Conservation (phyloP, 2,888 invertebrate species). For the Volucella bombylans region DNA sequence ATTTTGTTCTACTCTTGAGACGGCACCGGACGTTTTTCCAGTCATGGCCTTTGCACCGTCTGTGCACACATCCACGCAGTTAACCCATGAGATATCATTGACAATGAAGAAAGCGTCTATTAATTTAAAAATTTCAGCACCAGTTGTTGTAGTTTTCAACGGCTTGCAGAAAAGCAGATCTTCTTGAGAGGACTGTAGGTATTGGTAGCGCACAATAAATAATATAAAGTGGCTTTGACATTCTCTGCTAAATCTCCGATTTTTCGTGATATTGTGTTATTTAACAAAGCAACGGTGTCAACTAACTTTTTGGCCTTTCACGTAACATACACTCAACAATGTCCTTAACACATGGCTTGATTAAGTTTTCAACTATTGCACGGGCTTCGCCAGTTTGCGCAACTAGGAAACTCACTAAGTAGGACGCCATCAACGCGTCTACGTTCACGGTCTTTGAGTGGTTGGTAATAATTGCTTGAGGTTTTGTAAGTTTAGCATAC, state of each 20-base stretch:
- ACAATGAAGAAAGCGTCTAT: conserved; percentile 1
- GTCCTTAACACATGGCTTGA: too few species aligned
- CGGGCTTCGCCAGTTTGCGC: too few species aligned
- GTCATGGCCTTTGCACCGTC: neutral
- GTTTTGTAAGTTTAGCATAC: conserved; percentile 2
- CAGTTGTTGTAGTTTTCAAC: conserved; percentile 1
- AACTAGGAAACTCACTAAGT: too few species aligned
- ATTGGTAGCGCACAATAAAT: neutral
- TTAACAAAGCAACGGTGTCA: too few species aligned
- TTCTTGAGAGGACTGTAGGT: too few species aligned
- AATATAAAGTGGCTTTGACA: neutral
- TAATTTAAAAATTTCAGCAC: conserved; percentile 10
- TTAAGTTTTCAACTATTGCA: too few species aligned
- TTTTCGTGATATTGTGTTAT: too few species aligned
- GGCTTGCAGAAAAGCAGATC: neutral
- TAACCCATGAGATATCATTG: neutral
- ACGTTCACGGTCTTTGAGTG: too few species aligned
- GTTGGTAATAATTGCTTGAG: neutral
- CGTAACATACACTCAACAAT: too few species aligned
- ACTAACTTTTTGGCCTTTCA: too few species aligned
- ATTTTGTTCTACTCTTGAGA: conserved; percentile 11
- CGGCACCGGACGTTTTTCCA: conserved; percentile 11
- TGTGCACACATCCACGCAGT: conserved; percentile 10
- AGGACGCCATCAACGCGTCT: too few species aligned
- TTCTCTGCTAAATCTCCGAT: too few species aligned